These are phyloP conservation scores for Ligdia adustata DNA, from an alignment of 2,888 invertebrate species.

Conservation along the genomic window DNA sequence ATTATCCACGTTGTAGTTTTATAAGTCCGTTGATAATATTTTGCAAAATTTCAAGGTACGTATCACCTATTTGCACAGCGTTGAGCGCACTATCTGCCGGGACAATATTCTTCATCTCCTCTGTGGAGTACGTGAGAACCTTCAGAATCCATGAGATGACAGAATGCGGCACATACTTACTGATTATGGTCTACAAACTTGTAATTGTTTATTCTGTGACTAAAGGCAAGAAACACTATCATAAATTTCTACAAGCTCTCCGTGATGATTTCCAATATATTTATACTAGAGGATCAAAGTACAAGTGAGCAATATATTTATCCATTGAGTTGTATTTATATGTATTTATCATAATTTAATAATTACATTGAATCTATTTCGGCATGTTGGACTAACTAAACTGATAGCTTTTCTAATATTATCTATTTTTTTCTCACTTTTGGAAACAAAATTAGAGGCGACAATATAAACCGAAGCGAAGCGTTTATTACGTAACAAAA, in stretches of 20 bases:
- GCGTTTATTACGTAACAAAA: not conserved
- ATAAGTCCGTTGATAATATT: no score
- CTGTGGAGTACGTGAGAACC: not conserved
- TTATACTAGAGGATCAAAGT: constrained; percentile 18
- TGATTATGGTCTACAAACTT: constrained; percentile 22
- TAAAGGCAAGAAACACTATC: constrained; percentile 10
- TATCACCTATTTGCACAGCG: not conserved
- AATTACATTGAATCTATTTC: no score
- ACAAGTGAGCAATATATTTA: constrained; percentile 16
- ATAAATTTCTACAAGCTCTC: constrained; percentile 12
- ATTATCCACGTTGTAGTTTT: not conserved
- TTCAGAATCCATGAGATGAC: constrained; percentile 19
- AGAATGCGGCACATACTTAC: constrained; percentile 23
- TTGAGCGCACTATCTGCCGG: not conserved
- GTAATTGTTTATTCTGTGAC: constrained; percentile 11
- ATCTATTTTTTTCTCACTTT: no score
- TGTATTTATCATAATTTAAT: not conserved
- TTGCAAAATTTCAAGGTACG: constrained; percentile 10
- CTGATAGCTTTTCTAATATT: not conserved
- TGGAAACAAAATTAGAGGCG: no score
- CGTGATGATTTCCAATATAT: constrained; percentile 26
- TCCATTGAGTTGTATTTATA: not conserved
- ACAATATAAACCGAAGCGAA: not conserved
- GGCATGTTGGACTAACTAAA: no score
- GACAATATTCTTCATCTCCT: not conserved